Conservation (phyloP, 2,888 invertebrate species). For the Caenorhabditis drosophilae region DNA sequence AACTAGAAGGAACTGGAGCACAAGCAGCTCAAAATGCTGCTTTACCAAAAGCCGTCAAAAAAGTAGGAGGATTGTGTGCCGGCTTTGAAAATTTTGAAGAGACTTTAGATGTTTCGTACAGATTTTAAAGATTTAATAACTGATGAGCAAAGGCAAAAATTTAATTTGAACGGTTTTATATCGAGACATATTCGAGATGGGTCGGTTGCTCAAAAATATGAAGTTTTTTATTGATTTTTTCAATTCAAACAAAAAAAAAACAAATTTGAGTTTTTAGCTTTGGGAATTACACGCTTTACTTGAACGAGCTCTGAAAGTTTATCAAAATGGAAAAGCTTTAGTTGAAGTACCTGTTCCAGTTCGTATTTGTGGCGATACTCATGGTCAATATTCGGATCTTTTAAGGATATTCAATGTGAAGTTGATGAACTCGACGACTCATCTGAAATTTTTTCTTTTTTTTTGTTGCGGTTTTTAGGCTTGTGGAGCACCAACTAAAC, state of each 20-base stretch:
- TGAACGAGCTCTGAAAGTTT: slow-evolving; percentile 1
- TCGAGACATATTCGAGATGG: not conserved
- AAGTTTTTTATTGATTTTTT: not conserved
- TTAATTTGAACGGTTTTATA: slow-evolving; percentile 4
- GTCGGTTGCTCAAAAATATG: slow-evolving; percentile 4
- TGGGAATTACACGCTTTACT: slow-evolving; percentile 7
- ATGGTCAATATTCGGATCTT: slow-evolving; percentile 48
- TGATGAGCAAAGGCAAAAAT: not conserved
- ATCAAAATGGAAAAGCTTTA: slow-evolving; percentile 9
- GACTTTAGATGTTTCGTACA: slow-evolving; percentile 4
- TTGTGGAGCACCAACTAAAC: slow-evolving; percentile 45
- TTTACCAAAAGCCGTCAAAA: not conserved
- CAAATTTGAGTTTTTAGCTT: not conserved
- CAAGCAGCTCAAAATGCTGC: not conserved
- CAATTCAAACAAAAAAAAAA: not conserved
- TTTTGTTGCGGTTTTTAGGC: slow-evolving; percentile 16
- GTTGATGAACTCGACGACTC: too few species aligned
- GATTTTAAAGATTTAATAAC: slow-evolving; percentile 2
- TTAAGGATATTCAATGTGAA: slow-evolving; percentile 43
- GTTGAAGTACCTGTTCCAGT: slow-evolving; percentile 36
- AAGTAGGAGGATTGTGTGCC: not conserved
- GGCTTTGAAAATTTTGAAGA: too few species aligned
- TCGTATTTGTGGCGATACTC: slow-evolving; percentile 49
- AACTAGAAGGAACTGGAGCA: not conserved
- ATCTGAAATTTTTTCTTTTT: not conserved